phyloP scores from a whole-genome alignment of 2,113 vertebrate genomes.

The Mugil cephalus region DNA sequence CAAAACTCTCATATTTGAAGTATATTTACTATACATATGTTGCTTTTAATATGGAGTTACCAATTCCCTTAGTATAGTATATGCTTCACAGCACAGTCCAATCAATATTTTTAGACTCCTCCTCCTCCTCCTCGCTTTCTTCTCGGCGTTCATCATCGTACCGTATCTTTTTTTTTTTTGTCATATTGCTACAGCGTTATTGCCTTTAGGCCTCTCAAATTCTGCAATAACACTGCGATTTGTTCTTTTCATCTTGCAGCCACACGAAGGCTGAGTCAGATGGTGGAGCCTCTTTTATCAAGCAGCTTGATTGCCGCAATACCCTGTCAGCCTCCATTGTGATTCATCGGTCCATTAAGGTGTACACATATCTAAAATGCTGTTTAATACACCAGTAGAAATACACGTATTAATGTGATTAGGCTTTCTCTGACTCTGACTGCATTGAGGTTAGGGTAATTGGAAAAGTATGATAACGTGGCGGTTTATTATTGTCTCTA shows the following conservation, averaged over 20 bases:
- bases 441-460: conserved; percentile 32
- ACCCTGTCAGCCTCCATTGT: conserved; percentile 16
- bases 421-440: conserved; percentile 20
- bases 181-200: conserved; percentile 13
- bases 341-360: conserved; percentile 50
- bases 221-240: conserved; percentile 34
- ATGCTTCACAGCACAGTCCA: not conserved
- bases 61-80: conserved; percentile 1
- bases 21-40: too few species aligned
- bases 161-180: not conserved
- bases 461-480: conserved; percentile 43
- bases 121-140: conserved; percentile 16
- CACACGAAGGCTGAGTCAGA: conserved; percentile 48
- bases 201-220: conserved; percentile 14
- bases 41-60: conserved; percentile 1
- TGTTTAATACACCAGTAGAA: conserved; percentile 24
- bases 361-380: conserved; percentile 25
- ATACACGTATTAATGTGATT: conserved; percentile 29
- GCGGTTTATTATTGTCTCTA: conserved; percentile 36
- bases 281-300: conserved; percentile 42
- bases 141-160: conserved; percentile 9
- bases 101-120: conserved; percentile 14
- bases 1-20: not conserved
- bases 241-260: conserved; percentile 42
- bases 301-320: conserved; percentile 27